Conservation (phyloP, 2,797 vertebrate species). For the Thripadectes ignobilis region DNA sequence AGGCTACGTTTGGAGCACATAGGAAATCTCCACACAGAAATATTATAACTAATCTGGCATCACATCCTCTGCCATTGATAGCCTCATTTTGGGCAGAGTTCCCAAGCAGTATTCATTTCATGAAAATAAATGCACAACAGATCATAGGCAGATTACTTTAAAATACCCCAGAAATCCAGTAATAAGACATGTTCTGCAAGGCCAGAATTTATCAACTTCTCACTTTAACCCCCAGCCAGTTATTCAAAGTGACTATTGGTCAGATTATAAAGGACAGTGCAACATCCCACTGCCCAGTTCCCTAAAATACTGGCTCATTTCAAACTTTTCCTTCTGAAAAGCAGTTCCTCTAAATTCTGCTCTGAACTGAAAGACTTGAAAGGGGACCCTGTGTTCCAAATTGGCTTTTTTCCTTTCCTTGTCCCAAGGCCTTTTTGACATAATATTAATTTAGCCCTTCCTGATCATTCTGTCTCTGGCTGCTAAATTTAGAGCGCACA, state of each 20-base stretch:
- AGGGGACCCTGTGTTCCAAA: slow-evolving; percentile 49
- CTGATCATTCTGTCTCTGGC: slow-evolving; percentile 35
- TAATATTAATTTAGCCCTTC: slow-evolving; percentile 63
- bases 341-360: neutral
- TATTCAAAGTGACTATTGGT: neutral
- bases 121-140: neutral
- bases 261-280: neutral
- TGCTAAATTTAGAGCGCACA: slow-evolving; percentile 45
- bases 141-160: neutral
- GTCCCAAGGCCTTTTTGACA: slow-evolving; percentile 59
- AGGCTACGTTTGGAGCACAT: neutral
- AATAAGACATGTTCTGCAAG: neutral
- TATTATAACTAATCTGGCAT: neutral
- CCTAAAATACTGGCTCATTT: neutral
- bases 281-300: neutral
- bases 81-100: neutral
- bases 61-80: neutral
- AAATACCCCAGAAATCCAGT: neutral
- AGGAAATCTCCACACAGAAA: neutral
- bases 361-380: slow-evolving; percentile 9
- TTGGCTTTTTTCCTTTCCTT: slow-evolving; percentile 30
- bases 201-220: neutral
- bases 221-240: neutral
- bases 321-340: neutral
- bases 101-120: neutral